These are phyloP conservation scores for Peromyscus aztecus DNA, from an alignment of 2,797 vertebrate species.

Conservation along the genomic window DNA sequence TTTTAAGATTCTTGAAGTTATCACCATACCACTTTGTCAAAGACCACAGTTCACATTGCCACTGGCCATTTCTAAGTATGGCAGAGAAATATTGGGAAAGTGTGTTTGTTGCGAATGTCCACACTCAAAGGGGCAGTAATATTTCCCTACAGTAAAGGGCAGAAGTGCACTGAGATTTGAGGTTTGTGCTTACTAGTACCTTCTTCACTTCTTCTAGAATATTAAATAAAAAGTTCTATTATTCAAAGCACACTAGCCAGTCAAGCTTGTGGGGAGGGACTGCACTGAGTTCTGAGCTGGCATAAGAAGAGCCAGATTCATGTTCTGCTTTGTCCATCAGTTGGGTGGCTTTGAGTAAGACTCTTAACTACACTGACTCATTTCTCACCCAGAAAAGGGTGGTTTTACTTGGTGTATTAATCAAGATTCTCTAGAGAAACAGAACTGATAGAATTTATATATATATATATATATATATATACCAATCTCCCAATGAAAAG, in stretches of 20 bases:
- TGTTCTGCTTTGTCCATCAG: background rate
- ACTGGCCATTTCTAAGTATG: background rate
- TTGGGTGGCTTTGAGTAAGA: background rate
- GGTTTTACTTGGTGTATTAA: background rate
- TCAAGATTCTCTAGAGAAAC: background rate
- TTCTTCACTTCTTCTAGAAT: background rate
- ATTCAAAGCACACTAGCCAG: background rate
- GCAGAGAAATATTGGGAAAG: background rate
- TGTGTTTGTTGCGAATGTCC: background rate
- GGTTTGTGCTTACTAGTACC: background rate
- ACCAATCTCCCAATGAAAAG: background rate
- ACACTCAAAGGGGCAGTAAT: background rate
- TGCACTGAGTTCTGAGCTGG: background rate
- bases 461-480: no score
- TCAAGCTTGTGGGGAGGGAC: background rate
- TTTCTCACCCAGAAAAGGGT: constrained; percentile 21
- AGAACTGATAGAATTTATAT: no score
- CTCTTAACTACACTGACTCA: background rate
- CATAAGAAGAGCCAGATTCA: background rate
- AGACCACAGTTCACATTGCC: background rate
- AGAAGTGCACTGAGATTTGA: background rate
- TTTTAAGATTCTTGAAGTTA: constrained; percentile 36
- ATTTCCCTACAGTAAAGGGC: background rate
- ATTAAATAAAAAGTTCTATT: constrained; percentile 1
- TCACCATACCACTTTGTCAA: constrained; percentile 2